These are phyloP conservation scores for Bos taurus DNA, from an alignment of 2,113 vertebrate genomes.

Conservation along the genomic window DNA sequence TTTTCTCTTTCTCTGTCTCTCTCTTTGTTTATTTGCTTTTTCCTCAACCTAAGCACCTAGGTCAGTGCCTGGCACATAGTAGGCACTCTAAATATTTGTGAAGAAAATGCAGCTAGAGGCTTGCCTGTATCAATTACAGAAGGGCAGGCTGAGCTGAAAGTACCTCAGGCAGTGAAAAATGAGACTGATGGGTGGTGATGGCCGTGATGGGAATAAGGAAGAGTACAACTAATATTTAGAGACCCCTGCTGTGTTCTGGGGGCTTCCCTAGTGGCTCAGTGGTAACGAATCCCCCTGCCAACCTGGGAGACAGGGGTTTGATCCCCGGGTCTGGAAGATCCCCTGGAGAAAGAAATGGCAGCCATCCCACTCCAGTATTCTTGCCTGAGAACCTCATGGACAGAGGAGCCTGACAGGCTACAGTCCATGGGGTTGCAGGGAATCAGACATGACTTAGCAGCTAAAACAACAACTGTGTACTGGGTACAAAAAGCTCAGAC, in stretches of 20 bases:
- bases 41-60: neutral
- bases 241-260: neutral
- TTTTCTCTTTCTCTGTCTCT: too few species aligned
- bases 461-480: neutral
- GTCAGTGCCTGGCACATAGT: neutral
- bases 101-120: neutral
- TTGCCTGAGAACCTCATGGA: neutral
- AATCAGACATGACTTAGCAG: neutral
- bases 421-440: neutral
- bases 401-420: neutral
- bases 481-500: neutral
- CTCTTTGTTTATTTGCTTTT: neutral
- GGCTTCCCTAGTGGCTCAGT: neutral
- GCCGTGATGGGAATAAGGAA: neutral
- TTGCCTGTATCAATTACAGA: neutral
- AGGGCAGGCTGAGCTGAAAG: neutral
- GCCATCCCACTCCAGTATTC: neutral
- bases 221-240: neutral
- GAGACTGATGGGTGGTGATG: neutral
- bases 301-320: neutral
- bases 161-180: neutral
- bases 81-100: neutral
- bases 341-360: neutral
- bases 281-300: neutral
- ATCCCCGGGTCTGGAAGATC: neutral